phyloP scores from a whole-genome alignment of 1,140 invertebrate species.

The Capitella teleta region DNA sequence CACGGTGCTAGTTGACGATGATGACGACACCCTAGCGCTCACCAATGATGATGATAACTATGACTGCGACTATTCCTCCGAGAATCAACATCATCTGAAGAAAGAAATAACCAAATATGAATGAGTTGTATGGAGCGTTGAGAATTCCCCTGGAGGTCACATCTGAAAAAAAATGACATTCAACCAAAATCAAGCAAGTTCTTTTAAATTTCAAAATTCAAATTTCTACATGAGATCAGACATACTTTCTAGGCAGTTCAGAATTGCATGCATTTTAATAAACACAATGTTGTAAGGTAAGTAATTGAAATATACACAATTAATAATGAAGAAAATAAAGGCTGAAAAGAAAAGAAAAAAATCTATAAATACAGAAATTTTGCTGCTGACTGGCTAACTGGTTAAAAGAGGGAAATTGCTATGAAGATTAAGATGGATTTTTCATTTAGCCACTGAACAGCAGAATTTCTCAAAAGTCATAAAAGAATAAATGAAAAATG shows the following conservation, averaged over 20 bases:
- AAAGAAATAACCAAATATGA: too few species aligned
- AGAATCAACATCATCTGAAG: slow-evolving; percentile 87
- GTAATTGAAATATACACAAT: too few species aligned
- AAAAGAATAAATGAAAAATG: too few species aligned
- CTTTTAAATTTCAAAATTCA: not conserved
- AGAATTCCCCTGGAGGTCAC: not conserved
- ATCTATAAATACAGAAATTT: too few species aligned
- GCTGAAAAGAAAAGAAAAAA: too few species aligned
- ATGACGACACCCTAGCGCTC: slow-evolving; percentile 45
- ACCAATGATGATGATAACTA: slow-evolving; percentile 80
- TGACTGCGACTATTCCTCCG: slow-evolving; percentile 73
- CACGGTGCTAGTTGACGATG: not conserved
- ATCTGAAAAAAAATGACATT: not conserved
- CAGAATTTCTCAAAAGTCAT: too few species aligned
- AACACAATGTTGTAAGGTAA: too few species aligned
- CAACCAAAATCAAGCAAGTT: not conserved
- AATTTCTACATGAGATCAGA: not conserved
- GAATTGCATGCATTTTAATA: not conserved
- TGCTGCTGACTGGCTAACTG: too few species aligned
- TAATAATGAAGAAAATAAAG: too few species aligned
- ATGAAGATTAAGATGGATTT: too few species aligned
- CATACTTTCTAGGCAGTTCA: not conserved
- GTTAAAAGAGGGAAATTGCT: too few species aligned
- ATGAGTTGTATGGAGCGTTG: slow-evolving; percentile 5
- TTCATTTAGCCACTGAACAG: too few species aligned